Evolutionary conservation across 1,140 invertebrate species (phyloP).

Genomic region (Drosophila jambulina): DNA sequence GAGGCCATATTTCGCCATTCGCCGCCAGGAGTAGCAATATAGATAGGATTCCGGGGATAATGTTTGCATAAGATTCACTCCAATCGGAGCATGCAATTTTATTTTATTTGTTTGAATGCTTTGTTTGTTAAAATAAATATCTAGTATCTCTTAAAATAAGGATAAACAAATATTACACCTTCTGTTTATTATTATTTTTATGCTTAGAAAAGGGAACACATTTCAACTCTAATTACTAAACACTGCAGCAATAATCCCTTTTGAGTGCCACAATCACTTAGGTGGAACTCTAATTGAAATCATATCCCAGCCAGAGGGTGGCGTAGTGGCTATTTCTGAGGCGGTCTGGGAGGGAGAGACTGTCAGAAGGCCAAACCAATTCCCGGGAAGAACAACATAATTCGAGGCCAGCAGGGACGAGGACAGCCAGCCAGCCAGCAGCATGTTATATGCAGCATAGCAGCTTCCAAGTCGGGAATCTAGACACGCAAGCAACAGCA

Average conservation of each 20-base stretch:
- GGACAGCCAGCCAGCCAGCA: background rate
- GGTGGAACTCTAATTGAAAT: constrained; percentile 71
- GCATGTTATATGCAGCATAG: constrained; percentile 38
- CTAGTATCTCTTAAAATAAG: too few species aligned
- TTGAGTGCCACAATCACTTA: constrained; percentile 21
- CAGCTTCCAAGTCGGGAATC: constrained; percentile 42
- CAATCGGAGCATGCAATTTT: background rate
- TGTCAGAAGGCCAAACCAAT: constrained; percentile 55
- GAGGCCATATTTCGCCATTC: constrained; percentile 67
- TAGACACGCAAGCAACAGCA: constrained; percentile 60
- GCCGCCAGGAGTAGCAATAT: background rate
- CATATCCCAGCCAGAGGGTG: constrained; percentile 29
- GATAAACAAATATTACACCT: too few species aligned
- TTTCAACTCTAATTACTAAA: constrained; percentile 5
- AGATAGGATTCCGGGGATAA: background rate
- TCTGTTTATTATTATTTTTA: too few species aligned
- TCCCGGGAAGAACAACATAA: constrained; percentile 69
- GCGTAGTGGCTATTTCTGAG: background rate
- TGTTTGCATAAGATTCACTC: constrained; percentile 9
- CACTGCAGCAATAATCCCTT: constrained; percentile 7
- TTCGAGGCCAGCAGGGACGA: constrained; percentile 46
- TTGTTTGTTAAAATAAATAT: background rate
- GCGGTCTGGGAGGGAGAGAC: background rate
- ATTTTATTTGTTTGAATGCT: background rate
- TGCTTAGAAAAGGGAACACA: background rate